Conservation (phyloP, 2,888 invertebrate species). For the Athetis lepigone region DNA sequence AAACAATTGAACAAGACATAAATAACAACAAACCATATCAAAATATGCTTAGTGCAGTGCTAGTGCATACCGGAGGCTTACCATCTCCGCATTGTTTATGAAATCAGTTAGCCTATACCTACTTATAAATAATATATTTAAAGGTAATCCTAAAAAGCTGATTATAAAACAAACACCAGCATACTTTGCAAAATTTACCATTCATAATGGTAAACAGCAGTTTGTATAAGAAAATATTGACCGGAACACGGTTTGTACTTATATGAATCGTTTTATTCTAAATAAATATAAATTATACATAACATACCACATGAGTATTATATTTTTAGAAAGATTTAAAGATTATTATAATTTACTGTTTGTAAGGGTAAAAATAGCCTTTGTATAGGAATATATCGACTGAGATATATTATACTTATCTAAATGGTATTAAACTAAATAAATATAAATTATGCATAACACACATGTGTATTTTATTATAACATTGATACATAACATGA, state of each 20-base stretch:
- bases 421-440: not conserved
- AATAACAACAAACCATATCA: not conserved
- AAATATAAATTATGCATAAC: not conserved
- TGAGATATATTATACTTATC: not conserved
- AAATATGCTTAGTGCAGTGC: not conserved
- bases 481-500: too few relatives aligned
- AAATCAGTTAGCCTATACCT: not conserved
- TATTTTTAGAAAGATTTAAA: too few relatives aligned
- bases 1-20: not conserved
- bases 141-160: not conserved
- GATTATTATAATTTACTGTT: too few relatives aligned
- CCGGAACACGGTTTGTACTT: not conserved
- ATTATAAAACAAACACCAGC: not conserved
- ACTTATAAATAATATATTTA: not conserved
- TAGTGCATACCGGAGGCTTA: not conserved
- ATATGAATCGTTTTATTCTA: not conserved
- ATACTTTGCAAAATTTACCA: not conserved
- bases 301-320: not conserved
- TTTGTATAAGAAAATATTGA: not conserved
- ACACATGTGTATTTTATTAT: not conserved
- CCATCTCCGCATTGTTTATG: not conserved
- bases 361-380: too few relatives aligned
- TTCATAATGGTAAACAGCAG: not conserved
- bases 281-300: not conserved
- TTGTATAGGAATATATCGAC: not conserved